Percentiles rank a stretch among this genome's conserved stretches.
phyloP scores from a whole-genome alignment of 2,888 invertebrate genomes.

The Drosophila pseudotakahashii region DNA sequence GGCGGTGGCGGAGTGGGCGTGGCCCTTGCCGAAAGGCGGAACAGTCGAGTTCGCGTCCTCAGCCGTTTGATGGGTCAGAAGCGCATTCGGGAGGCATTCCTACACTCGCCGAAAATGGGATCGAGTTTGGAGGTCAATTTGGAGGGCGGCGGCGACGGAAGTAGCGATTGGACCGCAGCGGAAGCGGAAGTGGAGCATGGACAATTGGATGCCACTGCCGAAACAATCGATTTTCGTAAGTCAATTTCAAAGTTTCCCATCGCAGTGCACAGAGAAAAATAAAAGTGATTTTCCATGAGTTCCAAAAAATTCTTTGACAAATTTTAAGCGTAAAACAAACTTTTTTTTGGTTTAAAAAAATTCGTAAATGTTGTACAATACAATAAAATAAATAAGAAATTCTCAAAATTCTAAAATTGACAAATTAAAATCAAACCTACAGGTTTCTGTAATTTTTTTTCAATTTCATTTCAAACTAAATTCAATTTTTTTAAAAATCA shows the following conservation, averaged over 20 bases:
- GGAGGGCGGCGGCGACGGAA: slow-evolving; percentile 15
- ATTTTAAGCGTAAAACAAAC: no score
- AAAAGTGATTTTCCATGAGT: no score
- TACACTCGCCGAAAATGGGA: slow-evolving; percentile 33
- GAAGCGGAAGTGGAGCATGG: slow-evolving; percentile 54
- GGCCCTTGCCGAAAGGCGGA: slow-evolving; percentile 55
- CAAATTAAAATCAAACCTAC: no score
- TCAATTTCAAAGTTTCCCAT: slow-evolving; percentile 59
- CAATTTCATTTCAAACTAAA: no score
- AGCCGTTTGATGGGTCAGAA: slow-evolving; percentile 81
- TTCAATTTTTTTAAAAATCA: no score
- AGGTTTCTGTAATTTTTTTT: no score
- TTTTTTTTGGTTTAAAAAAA: no score
- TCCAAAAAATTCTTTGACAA: neutral
- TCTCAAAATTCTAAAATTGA: no score
- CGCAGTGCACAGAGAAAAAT: slow-evolving; percentile 7
- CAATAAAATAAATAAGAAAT: no score
- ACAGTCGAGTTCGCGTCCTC: slow-evolving; percentile 80
- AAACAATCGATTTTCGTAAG: slow-evolving; percentile 83
- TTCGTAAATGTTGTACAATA: no score
- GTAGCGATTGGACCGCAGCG: slow-evolving; percentile 32
- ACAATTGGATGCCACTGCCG: slow-evolving; percentile 74
- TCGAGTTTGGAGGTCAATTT: slow-evolving; percentile 13
- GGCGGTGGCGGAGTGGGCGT: slow-evolving; percentile 17
- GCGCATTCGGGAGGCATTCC: slow-evolving; percentile 70